A percentile compares a stretch with the other conserved stretches of the same genome.
phyloP scores from a whole-genome alignment of 2,113 vertebrate genomes.

The Struthio camelus region DNA sequence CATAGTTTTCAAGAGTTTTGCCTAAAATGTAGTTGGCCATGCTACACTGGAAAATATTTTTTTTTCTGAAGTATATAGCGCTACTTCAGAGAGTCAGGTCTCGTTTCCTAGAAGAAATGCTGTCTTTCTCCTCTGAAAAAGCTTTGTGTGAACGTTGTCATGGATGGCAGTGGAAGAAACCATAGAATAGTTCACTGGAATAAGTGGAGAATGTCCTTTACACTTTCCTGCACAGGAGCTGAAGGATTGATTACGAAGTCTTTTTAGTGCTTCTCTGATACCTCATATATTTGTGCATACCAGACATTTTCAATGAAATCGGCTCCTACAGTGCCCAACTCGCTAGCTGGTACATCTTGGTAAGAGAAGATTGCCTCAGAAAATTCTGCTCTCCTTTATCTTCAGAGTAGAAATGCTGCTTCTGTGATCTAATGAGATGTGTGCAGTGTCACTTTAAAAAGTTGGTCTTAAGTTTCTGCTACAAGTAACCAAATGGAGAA shows the following conservation, averaged over 20 bases:
- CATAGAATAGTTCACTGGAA: neutral
- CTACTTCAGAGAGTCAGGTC: neutral
- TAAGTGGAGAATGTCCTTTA: neutral
- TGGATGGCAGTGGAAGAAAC: neutral
- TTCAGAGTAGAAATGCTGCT: neutral
- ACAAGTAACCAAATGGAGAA: neutral
- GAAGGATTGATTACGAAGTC: neutral
- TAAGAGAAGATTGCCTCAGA: neutral
- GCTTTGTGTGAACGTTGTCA: neutral
- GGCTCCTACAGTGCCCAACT: neutral
- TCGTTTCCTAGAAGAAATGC: neutral
- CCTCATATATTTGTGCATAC: accelerated
- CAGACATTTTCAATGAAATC: accelerated
- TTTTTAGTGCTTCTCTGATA: neutral
- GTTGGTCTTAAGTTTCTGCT: neutral
- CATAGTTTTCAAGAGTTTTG: neutral
- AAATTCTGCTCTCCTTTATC: neutral
- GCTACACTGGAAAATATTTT: neutral
- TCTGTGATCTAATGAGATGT: neutral
- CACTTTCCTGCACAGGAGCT: accelerated
- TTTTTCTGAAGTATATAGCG: too few species aligned
- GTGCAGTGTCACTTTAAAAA: neutral
- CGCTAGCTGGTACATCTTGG: too few species aligned
- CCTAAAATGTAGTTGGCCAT: neutral
- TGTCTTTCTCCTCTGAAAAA: neutral